Evolutionary conservation across 2,113 vertebrate species (phyloP).

Genomic region (Pelmatolapia mariae): DNA sequence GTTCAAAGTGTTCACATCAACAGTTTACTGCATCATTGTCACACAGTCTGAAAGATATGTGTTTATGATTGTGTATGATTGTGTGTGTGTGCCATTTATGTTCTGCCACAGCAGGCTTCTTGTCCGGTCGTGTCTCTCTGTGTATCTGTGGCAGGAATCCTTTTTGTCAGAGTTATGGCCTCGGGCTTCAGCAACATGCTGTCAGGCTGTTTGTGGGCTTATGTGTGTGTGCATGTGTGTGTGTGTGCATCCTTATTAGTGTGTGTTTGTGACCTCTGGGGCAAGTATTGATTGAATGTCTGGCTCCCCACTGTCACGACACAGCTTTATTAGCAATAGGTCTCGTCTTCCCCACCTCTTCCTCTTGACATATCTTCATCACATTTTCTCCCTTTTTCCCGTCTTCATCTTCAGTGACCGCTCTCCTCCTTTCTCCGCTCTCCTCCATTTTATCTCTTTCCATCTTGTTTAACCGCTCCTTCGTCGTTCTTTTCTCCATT

Average conservation of each 20-base stretch:
- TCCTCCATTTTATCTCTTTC: not conserved
- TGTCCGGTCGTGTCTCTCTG: slow-evolving; percentile 2
- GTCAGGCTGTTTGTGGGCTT: not conserved
- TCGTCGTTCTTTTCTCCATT: not conserved
- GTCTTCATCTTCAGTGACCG: not conserved
- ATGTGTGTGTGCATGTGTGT: not conserved
- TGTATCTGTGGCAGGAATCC: slow-evolving; percentile 40
- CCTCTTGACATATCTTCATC: slow-evolving; percentile 13
- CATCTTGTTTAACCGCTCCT: not conserved
- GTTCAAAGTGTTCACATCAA: not conserved
- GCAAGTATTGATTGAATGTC: slow-evolving; percentile 51
- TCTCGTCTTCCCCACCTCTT: slow-evolving; percentile 4
- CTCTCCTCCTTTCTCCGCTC: not conserved
- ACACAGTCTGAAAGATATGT: not conserved
- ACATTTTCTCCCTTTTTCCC: not conserved
- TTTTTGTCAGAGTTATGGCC: slow-evolving; percentile 42
- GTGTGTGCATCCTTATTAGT: not conserved
- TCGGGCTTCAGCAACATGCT: slow-evolving; percentile 4
- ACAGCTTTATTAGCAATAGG: slow-evolving; percentile 53
- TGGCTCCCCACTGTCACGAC: slow-evolving; percentile 46
- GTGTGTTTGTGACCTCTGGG: slow-evolving; percentile 20
- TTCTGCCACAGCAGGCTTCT: slow-evolving; percentile 19
- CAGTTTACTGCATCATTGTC: not conserved
- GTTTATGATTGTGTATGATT: not conserved
- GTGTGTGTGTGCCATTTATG: slow-evolving; percentile 12